Evolutionary conservation across 2,888 invertebrate genomes (phyloP).

Genomic region (Trilocha varians): DNA sequence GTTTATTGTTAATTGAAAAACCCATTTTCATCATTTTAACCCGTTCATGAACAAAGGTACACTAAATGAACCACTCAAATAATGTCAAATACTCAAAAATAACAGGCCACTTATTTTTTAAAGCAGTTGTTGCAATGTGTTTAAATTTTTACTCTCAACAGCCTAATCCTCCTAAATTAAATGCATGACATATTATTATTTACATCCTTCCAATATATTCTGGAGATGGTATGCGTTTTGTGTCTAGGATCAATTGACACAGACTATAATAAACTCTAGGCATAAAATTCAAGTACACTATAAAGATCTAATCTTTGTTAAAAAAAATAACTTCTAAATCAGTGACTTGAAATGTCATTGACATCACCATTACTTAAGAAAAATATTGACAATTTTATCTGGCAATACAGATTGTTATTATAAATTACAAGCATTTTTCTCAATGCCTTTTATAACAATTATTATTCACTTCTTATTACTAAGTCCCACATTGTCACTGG

Average conservation of each 20-base stretch:
- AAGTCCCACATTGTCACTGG: slow-evolving; percentile 64
- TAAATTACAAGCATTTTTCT: slow-evolving; percentile 58
- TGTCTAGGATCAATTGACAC: slow-evolving; percentile 44
- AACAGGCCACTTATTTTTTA: slow-evolving; percentile 60
- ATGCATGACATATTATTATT: slow-evolving; percentile 54
- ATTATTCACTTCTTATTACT: slow-evolving; percentile 59
- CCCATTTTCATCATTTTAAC: slow-evolving; percentile 48
- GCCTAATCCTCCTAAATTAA: slow-evolving; percentile 60
- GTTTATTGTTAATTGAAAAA: slow-evolving; percentile 56
- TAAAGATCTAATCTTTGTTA: slow-evolving; percentile 64
- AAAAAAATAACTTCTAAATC: slow-evolving; percentile 65
- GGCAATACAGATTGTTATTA: slow-evolving; percentile 70
- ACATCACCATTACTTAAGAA: slow-evolving; percentile 65
- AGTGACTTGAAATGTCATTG: slow-evolving; percentile 69
- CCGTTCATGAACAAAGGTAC: slow-evolving; percentile 66
- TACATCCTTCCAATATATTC: slow-evolving; percentile 50
- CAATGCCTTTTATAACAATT: slow-evolving; percentile 33
- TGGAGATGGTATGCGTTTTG: slow-evolving; percentile 46
- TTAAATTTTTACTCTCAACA: slow-evolving; percentile 53
- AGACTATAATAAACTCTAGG: slow-evolving; percentile 55
- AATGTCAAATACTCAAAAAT: slow-evolving; percentile 53
- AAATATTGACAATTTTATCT: slow-evolving; percentile 74
- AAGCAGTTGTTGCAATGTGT: slow-evolving; percentile 47
- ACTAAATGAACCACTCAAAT: slow-evolving; percentile 55
- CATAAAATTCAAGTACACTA: slow-evolving; percentile 54